These are phyloP conservation scores for Phragmatobia fuliginosa DNA, from an alignment of 2,888 invertebrate species.

Conservation along the genomic window DNA sequence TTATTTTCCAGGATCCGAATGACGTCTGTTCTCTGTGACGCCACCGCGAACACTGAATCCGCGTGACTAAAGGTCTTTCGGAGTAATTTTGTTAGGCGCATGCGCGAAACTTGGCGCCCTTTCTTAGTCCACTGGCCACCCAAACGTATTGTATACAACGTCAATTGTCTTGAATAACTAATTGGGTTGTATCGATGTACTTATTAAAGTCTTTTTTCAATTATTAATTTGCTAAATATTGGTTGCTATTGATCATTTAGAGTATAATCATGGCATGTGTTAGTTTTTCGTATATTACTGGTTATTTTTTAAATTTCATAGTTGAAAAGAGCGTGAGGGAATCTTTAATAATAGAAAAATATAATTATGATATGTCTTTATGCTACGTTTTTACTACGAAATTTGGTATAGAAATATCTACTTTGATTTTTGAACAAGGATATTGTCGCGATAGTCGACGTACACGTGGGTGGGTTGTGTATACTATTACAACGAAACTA, in stretches of 20 bases:
- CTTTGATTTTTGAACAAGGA: too few relatives aligned
- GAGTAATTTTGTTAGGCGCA: slow-evolving; percentile 61
- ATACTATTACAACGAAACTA: too few relatives aligned
- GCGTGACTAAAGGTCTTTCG: slow-evolving; percentile 66
- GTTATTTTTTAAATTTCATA: background rate
- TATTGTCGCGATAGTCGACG: too few relatives aligned
- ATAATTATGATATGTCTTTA: too few relatives aligned
- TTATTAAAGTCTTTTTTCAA: slow-evolving; percentile 10
- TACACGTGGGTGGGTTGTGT: too few relatives aligned
- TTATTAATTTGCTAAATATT: background rate
- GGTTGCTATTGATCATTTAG: background rate
- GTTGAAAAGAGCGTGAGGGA: background rate
- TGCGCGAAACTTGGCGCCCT: slow-evolving; percentile 82
- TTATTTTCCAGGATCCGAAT: slow-evolving; percentile 44
- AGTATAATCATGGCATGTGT: background rate
- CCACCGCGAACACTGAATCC: slow-evolving; percentile 71
- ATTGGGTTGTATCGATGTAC: slow-evolving; percentile 64
- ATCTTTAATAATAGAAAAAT: too few relatives aligned
- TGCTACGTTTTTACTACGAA: too few relatives aligned
- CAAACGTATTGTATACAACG: slow-evolving; percentile 77
- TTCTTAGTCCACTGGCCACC: slow-evolving; percentile 75
- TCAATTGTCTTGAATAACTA: slow-evolving; percentile 82
- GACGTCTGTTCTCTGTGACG: slow-evolving; percentile 61
- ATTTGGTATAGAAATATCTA: too few relatives aligned
- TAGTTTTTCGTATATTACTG: background rate